Evolutionary conservation across 2,113 vertebrate genomes (phyloP).

Genomic region (Odocoileus hemionus): DNA sequence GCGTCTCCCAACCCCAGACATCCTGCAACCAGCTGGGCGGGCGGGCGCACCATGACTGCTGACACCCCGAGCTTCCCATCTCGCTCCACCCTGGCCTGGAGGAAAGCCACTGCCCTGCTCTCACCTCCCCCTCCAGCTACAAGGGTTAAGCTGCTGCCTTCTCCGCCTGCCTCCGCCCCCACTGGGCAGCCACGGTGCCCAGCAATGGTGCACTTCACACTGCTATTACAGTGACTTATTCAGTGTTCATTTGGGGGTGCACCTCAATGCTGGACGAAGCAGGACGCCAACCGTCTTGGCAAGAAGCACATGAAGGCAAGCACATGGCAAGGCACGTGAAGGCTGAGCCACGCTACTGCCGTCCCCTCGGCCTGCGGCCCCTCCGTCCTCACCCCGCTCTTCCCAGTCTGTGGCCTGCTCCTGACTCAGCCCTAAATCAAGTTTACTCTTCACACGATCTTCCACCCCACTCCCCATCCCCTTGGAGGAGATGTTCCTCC

Average conservation of each 20-base stretch:
- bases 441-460: background rate
- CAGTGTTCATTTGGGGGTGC: constrained; percentile 75
- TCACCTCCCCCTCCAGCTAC: background rate
- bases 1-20: background rate
- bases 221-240: constrained; percentile 73
- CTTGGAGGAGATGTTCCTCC: background rate
- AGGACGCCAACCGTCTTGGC: constrained; percentile 63
- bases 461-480: too few species aligned
- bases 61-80: background rate
- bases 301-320: constrained; percentile 37
- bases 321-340: background rate
- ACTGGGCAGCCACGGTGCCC: constrained; percentile 48
- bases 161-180: background rate
- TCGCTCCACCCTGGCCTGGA: background rate
- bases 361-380: background rate
- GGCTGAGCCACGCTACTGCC: background rate
- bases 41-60: background rate
- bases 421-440: background rate
- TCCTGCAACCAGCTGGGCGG: background rate
- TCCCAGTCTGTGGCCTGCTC: background rate
- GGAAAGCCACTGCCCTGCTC: background rate
- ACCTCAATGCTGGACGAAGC: constrained; percentile 51
- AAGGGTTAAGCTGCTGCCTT: constrained; percentile 37
- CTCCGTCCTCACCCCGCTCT: background rate
- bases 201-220: constrained; percentile 66